These are phyloP conservation scores for Lasius platythorax DNA, from an alignment of 2,888 invertebrate genomes.

Conservation along the genomic window DNA sequence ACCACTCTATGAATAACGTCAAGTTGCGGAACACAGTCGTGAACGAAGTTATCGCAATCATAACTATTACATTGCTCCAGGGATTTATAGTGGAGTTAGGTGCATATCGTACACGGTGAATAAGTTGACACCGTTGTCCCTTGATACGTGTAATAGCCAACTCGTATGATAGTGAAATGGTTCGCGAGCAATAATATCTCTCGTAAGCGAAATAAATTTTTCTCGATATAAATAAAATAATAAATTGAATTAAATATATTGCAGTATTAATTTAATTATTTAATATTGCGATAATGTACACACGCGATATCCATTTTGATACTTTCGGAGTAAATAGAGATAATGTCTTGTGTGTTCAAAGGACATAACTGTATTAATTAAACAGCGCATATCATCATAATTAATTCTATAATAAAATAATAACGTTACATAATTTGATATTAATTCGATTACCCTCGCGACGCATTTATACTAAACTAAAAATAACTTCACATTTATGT, in stretches of 20 bases:
- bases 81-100: slow-evolving; percentile 4
- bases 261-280: slow-evolving; percentile 5
- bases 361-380: slow-evolving; percentile 34
- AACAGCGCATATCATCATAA: slow-evolving; percentile 17
- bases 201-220: neutral
- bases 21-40: neutral
- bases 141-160: neutral
- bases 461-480: neutral
- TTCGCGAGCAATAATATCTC: neutral
- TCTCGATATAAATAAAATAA: neutral
- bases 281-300: neutral
- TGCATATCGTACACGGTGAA: neutral
- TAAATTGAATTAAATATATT: neutral
- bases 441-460: slow-evolving; percentile 8
- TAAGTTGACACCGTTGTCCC: slow-evolving; percentile 8
- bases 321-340: neutral
- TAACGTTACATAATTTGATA: neutral
- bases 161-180: neutral
- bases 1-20: slow-evolving; percentile 29
- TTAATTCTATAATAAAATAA: slow-evolving; percentile 17
- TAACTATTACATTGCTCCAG: slow-evolving; percentile 18
- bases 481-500: slow-evolving; percentile 18
- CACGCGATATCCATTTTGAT: neutral
- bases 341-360: neutral
- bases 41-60: slow-evolving; percentile 23